Evolutionary conservation across 2,797 vertebrate genomes (phyloP).

Genomic region (Sebastes steindachneri): DNA sequence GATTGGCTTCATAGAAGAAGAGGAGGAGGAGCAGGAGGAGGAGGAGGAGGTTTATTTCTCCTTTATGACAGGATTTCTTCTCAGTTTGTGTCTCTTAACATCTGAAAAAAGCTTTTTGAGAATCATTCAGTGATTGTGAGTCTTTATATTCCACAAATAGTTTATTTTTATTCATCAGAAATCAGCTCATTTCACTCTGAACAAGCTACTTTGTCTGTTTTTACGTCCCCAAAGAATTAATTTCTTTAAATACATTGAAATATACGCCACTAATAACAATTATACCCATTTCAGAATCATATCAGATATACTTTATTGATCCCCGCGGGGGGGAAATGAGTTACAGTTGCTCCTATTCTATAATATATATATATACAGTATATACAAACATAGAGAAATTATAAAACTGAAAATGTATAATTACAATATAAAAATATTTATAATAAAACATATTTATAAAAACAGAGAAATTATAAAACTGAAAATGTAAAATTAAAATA

Average conservation of each 20-base stretch:
- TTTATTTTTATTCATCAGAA: not conserved
- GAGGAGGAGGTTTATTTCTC: not conserved
- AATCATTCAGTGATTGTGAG: not conserved
- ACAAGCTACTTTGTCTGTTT: not conserved
- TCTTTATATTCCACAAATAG: not conserved
- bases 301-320: too few relatives aligned
- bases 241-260: not conserved
- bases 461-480: too few relatives aligned
- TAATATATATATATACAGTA: too few relatives aligned
- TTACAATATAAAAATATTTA: too few relatives aligned
- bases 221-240: not conserved
- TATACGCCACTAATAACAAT: not conserved
- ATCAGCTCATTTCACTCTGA: not conserved
- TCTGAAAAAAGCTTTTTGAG: not conserved
- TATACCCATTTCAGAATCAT: not conserved
- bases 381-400: too few relatives aligned
- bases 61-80: slow-evolving; percentile 15
- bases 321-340: too few relatives aligned
- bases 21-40: not conserved
- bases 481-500: too few relatives aligned
- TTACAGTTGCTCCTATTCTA: too few relatives aligned
- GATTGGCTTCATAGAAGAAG: not conserved
- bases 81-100: not conserved
- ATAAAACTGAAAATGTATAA: too few relatives aligned
- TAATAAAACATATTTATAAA: too few relatives aligned